Evolutionary conservation across 2,113 vertebrate genomes (phyloP), one percentile per base, ranked within the genome.

Genomic region (Dasypus novemcinctus): DNA sequence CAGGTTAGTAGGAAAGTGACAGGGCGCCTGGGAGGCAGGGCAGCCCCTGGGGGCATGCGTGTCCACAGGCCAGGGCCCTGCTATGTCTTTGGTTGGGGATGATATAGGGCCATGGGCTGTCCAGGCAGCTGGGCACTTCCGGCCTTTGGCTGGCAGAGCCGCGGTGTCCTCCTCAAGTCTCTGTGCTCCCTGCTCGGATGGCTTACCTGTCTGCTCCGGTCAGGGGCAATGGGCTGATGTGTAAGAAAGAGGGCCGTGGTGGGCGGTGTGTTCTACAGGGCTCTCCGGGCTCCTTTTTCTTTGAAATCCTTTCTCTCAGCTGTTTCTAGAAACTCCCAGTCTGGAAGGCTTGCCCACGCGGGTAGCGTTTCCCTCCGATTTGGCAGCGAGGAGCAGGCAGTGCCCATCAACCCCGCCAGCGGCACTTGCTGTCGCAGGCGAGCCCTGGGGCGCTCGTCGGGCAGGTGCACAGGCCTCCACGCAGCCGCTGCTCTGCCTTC

Each of bases 351-450:
- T 4, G 5, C 68, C 54, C 86, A 38, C 8, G 12, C 29, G 46
- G 4, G 0, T 20, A 41, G 46, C 11, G 5, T 54, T n/a, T 64
- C n/a, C 15, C 54, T 54, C 4, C n/a, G 5, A 43, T 0, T 0
- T 23, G 80, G 59, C 12, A 69, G 57, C 59, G 3, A 31, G 80
- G 46, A 36, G 76, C 17, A 11, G 66, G 43, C 36, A 21, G 49
- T 9, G 1, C 52, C 31, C 4, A 0, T 1, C 15, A 10, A 4
- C 31, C 13, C 9, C 0, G 4, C 33, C 13, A 5, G 43, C 38
- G 0, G 0, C 6, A 0, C 43, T 8, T 0, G 10, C 13, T 5
- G 1, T 43, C 7, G 5, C 7, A 4, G 5, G 41, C 25, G 41
- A 64, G 33, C 12, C 52, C 10, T 0, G 18, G 2, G 7, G 4